phyloP scores from a whole-genome alignment of 1,140 invertebrate genomes.

The Gonioctena quinquepunctata region DNA sequence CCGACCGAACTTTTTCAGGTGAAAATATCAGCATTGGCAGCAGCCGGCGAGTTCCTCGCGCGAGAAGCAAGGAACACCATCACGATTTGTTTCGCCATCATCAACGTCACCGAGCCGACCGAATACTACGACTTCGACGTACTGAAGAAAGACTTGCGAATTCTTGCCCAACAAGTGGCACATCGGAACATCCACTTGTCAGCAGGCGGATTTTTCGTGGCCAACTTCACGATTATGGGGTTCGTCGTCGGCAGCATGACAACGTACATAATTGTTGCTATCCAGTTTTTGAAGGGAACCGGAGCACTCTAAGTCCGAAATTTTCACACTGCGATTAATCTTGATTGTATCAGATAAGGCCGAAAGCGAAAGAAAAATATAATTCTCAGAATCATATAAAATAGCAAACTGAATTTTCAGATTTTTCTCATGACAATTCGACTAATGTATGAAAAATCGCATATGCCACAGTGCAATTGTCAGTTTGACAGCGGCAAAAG shows the following conservation, averaged over 20 bases:
- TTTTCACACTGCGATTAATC: no score
- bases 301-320: no score
- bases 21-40: neutral
- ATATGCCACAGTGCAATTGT: no score
- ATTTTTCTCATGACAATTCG: no score
- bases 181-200: conserved; percentile 23
- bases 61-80: neutral
- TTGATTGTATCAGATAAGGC: no score
- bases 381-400: no score
- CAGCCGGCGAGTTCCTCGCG: neutral
- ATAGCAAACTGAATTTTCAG: no score
- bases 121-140: neutral
- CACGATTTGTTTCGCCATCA: neutral
- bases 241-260: neutral
- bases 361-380: no score
- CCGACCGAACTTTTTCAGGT: no score
- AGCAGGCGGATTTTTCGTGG: conserved; percentile 7
- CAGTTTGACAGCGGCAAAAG: no score
- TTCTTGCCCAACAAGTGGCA: neutral
- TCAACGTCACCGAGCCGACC: neutral
- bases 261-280: neutral
- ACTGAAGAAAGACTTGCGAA: neutral
- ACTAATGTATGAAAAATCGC: no score
- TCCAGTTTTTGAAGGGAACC: neutral
- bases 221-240: neutral